A percentile compares a stretch with the other conserved stretches of the same genome.
Conservation (phyloP, 2,888 invertebrate species). For the Brachyptera putata region DNA sequence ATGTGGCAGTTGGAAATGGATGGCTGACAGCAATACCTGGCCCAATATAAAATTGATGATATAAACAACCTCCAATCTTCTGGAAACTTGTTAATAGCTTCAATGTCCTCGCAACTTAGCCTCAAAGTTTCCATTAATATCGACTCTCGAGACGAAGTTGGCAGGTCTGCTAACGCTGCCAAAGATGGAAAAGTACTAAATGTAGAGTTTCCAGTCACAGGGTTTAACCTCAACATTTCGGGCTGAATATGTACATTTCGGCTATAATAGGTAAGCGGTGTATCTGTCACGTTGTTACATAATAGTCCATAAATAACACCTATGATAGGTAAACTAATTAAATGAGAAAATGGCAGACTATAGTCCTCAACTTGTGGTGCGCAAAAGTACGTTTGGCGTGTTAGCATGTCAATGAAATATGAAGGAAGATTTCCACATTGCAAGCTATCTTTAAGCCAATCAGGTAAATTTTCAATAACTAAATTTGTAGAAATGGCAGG, state of each 20-base stretch:
- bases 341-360: constrained; percentile 54
- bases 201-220: too few relatives aligned
- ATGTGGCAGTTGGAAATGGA: constrained; percentile 47
- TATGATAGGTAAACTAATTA: constrained; percentile 58
- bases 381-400: constrained; percentile 60
- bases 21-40: constrained; percentile 44
- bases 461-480: constrained; percentile 44
- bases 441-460: constrained; percentile 63
- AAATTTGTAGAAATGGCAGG: constrained; percentile 30
- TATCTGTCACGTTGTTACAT: constrained; percentile 35
- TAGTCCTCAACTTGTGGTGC: constrained; percentile 70
- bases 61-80: constrained; percentile 57
- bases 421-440: constrained; percentile 58
- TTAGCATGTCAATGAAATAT: constrained; percentile 63
- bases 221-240: constrained; percentile 33
- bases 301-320: constrained; percentile 53
- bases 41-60: constrained; percentile 57
- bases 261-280: constrained; percentile 39
- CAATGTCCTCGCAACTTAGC: constrained; percentile 44
- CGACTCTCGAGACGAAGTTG: constrained; percentile 41
- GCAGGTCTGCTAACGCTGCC: constrained; percentile 40
- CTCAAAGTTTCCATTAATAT: constrained; percentile 51
- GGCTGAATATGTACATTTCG: constrained; percentile 38
- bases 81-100: constrained; percentile 49
- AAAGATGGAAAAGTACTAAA: constrained; percentile 42